Evolutionary conservation across 1,140 invertebrate genomes (phyloP).

Genomic region (Leptonema lineaticorne): DNA sequence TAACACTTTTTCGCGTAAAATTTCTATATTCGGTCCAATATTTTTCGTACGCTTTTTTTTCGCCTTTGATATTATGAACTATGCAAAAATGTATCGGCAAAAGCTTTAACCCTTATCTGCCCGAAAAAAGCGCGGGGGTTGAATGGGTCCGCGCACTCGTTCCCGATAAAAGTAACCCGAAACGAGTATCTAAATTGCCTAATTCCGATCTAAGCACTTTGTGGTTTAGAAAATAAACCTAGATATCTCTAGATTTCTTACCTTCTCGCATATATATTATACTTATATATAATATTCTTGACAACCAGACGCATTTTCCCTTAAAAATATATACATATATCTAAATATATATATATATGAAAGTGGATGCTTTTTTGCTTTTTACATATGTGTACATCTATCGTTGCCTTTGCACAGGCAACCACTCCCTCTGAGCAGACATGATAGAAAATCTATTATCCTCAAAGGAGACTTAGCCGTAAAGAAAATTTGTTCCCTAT

Average conservation of each 20-base stretch:
- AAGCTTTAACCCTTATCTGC: slow-evolving; percentile 12
- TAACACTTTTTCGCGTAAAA: too few species aligned
- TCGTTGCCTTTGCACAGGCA: slow-evolving; percentile 20
- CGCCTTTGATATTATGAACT: too few species aligned
- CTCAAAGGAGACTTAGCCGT: slow-evolving; percentile 43
- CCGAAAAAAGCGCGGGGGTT: slow-evolving; percentile 6
- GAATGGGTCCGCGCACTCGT: too few species aligned
- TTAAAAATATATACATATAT: too few species aligned
- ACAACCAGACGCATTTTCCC: too few species aligned
- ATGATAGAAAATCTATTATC: slow-evolving; percentile 44
- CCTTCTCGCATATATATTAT: not conserved
- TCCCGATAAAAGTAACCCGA: slow-evolving; percentile 39
- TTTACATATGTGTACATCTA: not conserved
- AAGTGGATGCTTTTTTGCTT: not conserved
- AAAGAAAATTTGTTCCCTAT: slow-evolving; percentile 43
- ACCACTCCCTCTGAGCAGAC: slow-evolving; percentile 37
- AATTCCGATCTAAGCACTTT: slow-evolving; percentile 41
- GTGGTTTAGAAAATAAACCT: slow-evolving; percentile 29
- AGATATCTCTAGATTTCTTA: not conserved
- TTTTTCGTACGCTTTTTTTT: too few species aligned
- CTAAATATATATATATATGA: not conserved
- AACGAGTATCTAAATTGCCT: slow-evolving; percentile 42
- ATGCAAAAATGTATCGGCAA: too few species aligned
- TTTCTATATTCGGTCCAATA: too few species aligned
- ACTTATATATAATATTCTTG: too few species aligned